These are phyloP conservation scores for Colinus virginianus DNA, from an alignment of 2,113 vertebrate genomes.

Conservation along the genomic window DNA sequence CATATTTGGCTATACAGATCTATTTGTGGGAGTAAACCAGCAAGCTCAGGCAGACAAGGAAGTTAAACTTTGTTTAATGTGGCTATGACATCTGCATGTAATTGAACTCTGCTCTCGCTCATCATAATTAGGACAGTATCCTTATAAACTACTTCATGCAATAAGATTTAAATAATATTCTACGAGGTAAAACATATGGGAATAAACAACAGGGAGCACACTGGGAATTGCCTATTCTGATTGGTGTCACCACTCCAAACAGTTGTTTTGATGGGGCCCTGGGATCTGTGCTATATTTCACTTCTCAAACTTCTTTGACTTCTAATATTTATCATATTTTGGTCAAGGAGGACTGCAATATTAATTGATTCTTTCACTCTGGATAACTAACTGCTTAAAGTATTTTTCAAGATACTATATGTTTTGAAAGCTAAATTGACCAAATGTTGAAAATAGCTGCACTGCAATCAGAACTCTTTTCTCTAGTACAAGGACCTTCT, in stretches of 20 bases:
- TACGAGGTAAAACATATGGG: not conserved
- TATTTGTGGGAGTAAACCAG: not conserved
- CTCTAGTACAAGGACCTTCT: conserved; percentile 11
- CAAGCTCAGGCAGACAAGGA: not conserved
- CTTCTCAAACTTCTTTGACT: not conserved
- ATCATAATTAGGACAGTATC: not conserved
- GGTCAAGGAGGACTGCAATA: not conserved
- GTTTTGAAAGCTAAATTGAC: conserved; percentile 35
- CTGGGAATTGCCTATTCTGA: not conserved
- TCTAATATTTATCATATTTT: not conserved
- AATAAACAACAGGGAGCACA: not conserved
- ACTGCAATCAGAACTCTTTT: conserved; percentile 44
- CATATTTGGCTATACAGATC: not conserved
- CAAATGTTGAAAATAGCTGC: conserved; percentile 12
- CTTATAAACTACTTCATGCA: not conserved
- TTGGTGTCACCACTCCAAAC: not conserved
- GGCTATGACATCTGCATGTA: not conserved
- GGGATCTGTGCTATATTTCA: not conserved
- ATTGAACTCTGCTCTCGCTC: not conserved
- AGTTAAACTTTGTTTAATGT: not conserved
- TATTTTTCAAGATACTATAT: not conserved
- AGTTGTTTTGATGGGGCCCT: not conserved
- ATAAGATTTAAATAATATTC: not conserved
- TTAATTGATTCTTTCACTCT: not conserved
- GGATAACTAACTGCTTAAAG: not conserved